phyloP scores from a whole-genome alignment of 1,140 invertebrate genomes.

The Bombus waltoni region DNA sequence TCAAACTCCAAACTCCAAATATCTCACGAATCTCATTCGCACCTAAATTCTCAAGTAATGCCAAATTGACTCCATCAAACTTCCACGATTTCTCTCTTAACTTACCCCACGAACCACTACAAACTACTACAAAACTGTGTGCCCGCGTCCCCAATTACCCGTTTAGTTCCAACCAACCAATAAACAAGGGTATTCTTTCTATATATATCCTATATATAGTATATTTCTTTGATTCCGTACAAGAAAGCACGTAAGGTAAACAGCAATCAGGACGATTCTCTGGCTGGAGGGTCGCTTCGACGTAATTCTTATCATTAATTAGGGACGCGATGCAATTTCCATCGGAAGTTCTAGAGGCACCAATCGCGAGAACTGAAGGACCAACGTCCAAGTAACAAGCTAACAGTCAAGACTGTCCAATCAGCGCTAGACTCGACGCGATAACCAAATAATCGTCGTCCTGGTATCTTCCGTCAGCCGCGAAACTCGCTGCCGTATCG shows the following conservation, averaged over 20 bases:
- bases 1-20: too few relatives aligned
- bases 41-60: too few relatives aligned
- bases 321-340: background rate
- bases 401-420: background rate
- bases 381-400: background rate
- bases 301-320: slow-evolving; percentile 13
- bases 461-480: background rate
- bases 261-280: slow-evolving; percentile 8
- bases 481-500: background rate
- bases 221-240: background rate
- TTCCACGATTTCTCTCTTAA: too few relatives aligned
- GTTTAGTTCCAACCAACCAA: background rate
- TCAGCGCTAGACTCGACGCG: background rate
- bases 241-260: slow-evolving; percentile 5
- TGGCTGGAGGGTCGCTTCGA: background rate
- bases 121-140: too few relatives aligned
- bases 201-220: too few relatives aligned
- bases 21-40: too few relatives aligned
- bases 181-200: background rate
- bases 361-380: background rate
- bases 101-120: too few relatives aligned
- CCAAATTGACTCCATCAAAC: too few relatives aligned
- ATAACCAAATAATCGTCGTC: slow-evolving; percentile 23
- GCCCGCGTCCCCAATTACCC: too few relatives aligned
- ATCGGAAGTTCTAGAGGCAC: background rate